Base-by-base conservation (phyloP, 2,888 invertebrate species). In the Mesorhabditis belari region DNA sequence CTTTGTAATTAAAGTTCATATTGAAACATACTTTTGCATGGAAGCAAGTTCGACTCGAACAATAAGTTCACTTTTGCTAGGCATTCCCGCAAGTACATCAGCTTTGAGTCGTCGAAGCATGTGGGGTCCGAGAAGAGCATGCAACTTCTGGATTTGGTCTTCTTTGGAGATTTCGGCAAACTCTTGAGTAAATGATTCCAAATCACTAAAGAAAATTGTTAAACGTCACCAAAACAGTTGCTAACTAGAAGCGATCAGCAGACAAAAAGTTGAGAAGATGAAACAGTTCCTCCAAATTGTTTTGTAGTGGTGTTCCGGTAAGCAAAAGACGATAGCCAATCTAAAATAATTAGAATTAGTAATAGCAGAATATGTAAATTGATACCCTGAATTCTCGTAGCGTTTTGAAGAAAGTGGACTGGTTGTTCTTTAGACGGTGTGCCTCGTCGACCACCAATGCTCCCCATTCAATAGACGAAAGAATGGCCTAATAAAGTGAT, bases 91-190 rank as follows among this genome's bases (percentile, higher is more conserved):
- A 27, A 99, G 85, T 19, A 99, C 99, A 82, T 99, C 99, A 9
- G 95, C 92, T 83, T 99, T 99, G 57, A 99, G 87, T 80, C 99
- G 89, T 70, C 99, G 88, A 85, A 99, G 85, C 90, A 99, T 92
- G 84, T 98, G 98, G 5, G 96, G 94, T 0, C 98, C 98, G 59
- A 99, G 85, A 88, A 99, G 88, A 82, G 95, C 95, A 81, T 99
- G 98, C 63, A 99, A 85, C 81, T 94, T 91, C 82, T 95, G 93
- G 19, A 99, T 96, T 84, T 96, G 95, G 77, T 99, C 98, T 83
- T 99, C 98, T 82, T 98, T 98, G 0, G 94, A 91, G 57, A 99
- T 92, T 82, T 98, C 96, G 0, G 95, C 94, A 82, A 98, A 98
- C 83, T 96, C 95, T 78, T 91, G 92, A 82, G 95, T 92, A 86